These are phyloP conservation scores for Ceratina calcarata DNA, from an alignment of 1,140 invertebrate species.

Conservation along the genomic window DNA sequence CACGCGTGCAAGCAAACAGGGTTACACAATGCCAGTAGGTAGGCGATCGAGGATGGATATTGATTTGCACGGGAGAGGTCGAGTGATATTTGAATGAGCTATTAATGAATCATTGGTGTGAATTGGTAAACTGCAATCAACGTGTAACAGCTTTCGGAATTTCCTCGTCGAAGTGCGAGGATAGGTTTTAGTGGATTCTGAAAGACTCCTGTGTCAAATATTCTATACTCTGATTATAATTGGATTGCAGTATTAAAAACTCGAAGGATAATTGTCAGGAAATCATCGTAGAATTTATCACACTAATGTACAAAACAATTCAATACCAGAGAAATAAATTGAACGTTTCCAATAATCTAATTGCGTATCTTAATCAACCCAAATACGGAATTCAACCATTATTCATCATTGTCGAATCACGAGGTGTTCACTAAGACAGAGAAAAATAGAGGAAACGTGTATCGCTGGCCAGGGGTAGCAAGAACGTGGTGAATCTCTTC, in stretches of 20 bases:
- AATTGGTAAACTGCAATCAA: background rate
- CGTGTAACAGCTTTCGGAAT: too few relatives aligned
- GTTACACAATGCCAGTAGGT: background rate
- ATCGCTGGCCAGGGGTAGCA: background rate
- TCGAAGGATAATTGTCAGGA: too few relatives aligned
- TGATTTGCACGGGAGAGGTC: background rate
- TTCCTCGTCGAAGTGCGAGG: too few relatives aligned
- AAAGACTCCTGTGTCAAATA: too few relatives aligned
- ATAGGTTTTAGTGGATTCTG: too few relatives aligned
- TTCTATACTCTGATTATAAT: too few relatives aligned
- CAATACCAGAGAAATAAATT: background rate
- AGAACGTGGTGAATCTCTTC: slow-evolving; percentile 18
- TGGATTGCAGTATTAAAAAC: too few relatives aligned
- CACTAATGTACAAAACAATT: background rate
- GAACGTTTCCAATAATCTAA: background rate
- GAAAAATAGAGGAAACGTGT: background rate
- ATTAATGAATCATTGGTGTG: background rate
- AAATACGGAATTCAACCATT: too few relatives aligned
- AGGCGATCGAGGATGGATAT: slow-evolving; percentile 4
- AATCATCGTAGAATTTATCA: too few relatives aligned
- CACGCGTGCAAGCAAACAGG: background rate
- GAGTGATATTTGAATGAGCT: slow-evolving; percentile 12
- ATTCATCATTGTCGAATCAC: too few relatives aligned
- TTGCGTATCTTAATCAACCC: background rate
- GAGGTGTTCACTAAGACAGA: background rate